Conservation (phyloP, 2,888 invertebrate genomes). For the Tanypteryx hageni region DNA sequence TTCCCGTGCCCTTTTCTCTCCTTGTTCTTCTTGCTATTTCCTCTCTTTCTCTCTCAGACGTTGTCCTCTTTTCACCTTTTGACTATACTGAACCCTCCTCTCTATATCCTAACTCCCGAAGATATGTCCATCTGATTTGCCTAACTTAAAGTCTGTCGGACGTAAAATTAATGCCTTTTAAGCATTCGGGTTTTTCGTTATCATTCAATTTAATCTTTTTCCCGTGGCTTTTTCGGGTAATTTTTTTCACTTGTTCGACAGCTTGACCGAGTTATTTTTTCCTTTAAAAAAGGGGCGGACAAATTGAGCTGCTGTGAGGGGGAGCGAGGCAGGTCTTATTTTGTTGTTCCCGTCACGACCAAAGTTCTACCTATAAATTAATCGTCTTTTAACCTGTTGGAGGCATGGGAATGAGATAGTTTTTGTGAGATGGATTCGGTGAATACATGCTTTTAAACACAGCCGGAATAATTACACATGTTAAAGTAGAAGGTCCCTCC, state of each 20-base stretch:
- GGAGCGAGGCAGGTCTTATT: not conserved
- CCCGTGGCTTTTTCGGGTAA: not conserved
- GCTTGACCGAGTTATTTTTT: constrained; percentile 29
- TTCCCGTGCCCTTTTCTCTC: not conserved
- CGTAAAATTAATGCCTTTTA: constrained; percentile 12
- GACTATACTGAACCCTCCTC: not conserved
- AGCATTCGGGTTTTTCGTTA: not conserved
- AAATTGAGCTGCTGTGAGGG: not conserved
- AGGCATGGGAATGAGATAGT: not conserved
- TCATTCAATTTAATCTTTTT: constrained; percentile 25
- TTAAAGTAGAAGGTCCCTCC: not conserved
- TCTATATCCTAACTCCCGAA: not conserved
- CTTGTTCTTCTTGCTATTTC: too few species aligned
- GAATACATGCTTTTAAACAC: too few species aligned
- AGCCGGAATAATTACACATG: not conserved
- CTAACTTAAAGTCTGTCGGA: not conserved
- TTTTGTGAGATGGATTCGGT: too few species aligned
- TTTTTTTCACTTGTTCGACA: constrained; percentile 19
- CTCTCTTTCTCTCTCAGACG: too few species aligned
- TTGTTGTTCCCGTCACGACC: not conserved
- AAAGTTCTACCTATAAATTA: not conserved
- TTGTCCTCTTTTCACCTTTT: too few species aligned
- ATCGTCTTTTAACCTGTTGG: not conserved
- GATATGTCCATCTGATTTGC: not conserved
- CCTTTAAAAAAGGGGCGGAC: not conserved